Base-by-base conservation (phyloP, 2,113 vertebrate species). In the Cephalopterus ornatus region DNA sequence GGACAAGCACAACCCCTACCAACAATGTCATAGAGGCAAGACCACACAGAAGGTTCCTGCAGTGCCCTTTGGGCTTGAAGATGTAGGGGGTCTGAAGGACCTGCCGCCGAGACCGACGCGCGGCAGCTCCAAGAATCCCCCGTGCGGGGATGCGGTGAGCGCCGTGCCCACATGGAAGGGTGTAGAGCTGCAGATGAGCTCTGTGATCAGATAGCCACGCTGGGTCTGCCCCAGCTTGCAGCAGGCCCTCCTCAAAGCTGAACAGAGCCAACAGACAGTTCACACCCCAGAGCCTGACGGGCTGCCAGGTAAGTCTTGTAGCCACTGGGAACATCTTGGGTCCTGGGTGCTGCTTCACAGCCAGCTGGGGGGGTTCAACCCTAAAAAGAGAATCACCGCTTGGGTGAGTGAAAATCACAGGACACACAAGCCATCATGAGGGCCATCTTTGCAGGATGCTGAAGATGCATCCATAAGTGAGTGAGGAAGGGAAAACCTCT, bases 71-170 rank as follows among this genome's bases (percentile, higher is more conserved):
- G 88, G 95, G 93, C 90, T 97, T 88, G 84, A 94, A 96, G 52
- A 78, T 53, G 94, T 95, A 95, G 94, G 95, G 94, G 91, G 94
- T 95, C 92, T 97, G 93, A 95, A 74, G 85, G 80, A 47, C 67
- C 50, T 35, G n/a, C n/a, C 0, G 3, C 71, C 22, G 61, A 85
- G 77, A 53, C 41, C 18, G 0, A 77, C 8, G 47, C 28, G 15
- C 21, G 11, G 79, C 86, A 89, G 68, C 76, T 86, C 93, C 65
- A 42, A 95, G 91, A 95, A 93, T 92, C 72, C 89, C 86, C 83
- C 2, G 1, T 84, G 86, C 47, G 5, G 2, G 26, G 82, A 80
- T 67, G 92, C 0, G 22, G 89, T 91, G 91, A 92, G 73, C 63
- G 86, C 71, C 2, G 2, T 74, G 89, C 93, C 91, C 68, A 19